Evolutionary conservation across 2,888 invertebrate species (phyloP).

Genomic region (Eupithecia centaureata): DNA sequence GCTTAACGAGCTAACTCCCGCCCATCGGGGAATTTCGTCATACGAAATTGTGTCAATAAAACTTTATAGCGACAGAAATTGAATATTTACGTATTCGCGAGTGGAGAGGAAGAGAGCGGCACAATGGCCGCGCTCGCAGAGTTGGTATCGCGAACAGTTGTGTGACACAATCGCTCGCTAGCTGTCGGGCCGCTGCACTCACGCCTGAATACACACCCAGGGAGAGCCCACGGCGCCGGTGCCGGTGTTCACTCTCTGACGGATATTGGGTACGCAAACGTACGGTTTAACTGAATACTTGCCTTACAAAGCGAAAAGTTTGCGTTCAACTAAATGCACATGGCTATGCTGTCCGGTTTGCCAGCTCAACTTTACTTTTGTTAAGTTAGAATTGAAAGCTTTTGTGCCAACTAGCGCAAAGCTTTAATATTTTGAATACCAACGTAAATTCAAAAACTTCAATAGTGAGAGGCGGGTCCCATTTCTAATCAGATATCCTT

Average conservation of each 20-base stretch:
- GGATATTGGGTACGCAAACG: slow-evolving; percentile 72
- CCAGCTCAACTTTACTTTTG: slow-evolving; percentile 68
- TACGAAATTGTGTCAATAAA: slow-evolving; percentile 61
- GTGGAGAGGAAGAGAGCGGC: slow-evolving; percentile 48
- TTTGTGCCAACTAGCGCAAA: slow-evolving; percentile 54
- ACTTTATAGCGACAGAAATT: slow-evolving; percentile 57
- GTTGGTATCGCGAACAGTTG: slow-evolving; percentile 63
- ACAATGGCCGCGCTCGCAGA: slow-evolving; percentile 60
- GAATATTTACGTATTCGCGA: slow-evolving; percentile 57
- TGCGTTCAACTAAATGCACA: slow-evolving; percentile 73
- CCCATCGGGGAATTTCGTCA: slow-evolving; percentile 64
- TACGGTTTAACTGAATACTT: slow-evolving; percentile 69
- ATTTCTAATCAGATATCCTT: neutral
- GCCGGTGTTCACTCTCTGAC: slow-evolving; percentile 60
- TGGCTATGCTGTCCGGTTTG: slow-evolving; percentile 60
- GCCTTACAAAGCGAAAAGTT: slow-evolving; percentile 77
- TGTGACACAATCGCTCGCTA: slow-evolving; percentile 55
- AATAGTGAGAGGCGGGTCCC: neutral
- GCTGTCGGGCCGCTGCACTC: slow-evolving; percentile 43
- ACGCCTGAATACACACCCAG: slow-evolving; percentile 65
- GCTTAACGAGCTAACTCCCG: slow-evolving; percentile 72
- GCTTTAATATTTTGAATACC: slow-evolving; percentile 1
- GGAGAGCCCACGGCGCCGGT: slow-evolving; percentile 15
- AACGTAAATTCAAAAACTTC: neutral
- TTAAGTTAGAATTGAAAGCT: slow-evolving; percentile 62